A percentile compares a stretch with the other conserved stretches of the same genome.
Evolutionary conservation across 2,888 invertebrate species (phyloP).

Genomic region (Thelaira solivaga): DNA sequence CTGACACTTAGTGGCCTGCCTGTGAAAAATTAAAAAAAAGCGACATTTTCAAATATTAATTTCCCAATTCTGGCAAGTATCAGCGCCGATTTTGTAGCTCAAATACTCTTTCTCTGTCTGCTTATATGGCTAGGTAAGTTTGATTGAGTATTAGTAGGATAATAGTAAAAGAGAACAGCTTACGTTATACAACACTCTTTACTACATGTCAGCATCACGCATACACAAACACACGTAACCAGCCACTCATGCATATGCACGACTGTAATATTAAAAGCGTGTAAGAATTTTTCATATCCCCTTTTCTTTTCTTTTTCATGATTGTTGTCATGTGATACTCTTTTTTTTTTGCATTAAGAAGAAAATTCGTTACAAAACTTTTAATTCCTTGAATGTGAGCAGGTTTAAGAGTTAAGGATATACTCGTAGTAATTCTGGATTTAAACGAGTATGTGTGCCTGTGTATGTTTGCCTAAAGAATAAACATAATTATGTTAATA

Average conservation of each 20-base stretch:
- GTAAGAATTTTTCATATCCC: not conserved
- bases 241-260: not conserved
- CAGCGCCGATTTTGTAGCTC: not conserved
- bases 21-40: too few relatives aligned
- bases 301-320: conserved; percentile 4
- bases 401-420: not conserved
- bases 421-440: too few relatives aligned
- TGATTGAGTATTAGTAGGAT: conserved; percentile 48
- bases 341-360: not conserved
- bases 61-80: too few relatives aligned
- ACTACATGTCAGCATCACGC: not conserved
- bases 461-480: not conserved
- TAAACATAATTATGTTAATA: conserved; percentile 9
- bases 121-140: conserved; percentile 13
- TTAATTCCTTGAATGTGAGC: not conserved
- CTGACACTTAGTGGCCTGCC: too few relatives aligned
- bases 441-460: not conserved
- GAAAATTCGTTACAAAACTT: not conserved
- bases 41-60: too few relatives aligned
- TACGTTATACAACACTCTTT: conserved; percentile 9
- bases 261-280: not conserved
- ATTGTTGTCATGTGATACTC: conserved; percentile 33
- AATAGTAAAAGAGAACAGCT: conserved; percentile 38
- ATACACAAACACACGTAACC: not conserved
- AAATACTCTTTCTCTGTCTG: not conserved